These are phyloP conservation scores for Paracyclopina nana DNA, from an alignment of 1,140 invertebrate genomes.

Conservation along the genomic window DNA sequence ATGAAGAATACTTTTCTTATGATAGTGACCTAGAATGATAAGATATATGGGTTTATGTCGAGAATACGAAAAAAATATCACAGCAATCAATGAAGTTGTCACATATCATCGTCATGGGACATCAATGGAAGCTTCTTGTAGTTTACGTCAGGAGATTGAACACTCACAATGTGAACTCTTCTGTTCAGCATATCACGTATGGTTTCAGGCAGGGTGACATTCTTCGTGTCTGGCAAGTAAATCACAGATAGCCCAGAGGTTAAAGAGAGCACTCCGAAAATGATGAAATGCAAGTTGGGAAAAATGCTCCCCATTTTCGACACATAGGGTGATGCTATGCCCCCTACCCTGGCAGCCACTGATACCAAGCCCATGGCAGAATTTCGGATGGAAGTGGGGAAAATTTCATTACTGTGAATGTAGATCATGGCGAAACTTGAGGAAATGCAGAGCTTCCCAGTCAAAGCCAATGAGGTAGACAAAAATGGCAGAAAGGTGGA, in stretches of 20 bases:
- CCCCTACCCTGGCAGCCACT: conserved; percentile 26
- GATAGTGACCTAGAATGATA: too few species aligned
- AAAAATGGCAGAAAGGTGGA: too few species aligned
- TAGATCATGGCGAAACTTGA: conserved; percentile 25
- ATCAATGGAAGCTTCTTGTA: too few species aligned
- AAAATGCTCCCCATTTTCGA: neutral
- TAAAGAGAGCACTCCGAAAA: neutral
- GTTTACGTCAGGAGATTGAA: too few species aligned
- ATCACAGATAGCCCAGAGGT: neutral
- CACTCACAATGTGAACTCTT: too few species aligned
- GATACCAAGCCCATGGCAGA: conserved; percentile 27
- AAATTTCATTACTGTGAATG: conserved; percentile 28
- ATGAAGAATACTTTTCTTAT: too few species aligned
- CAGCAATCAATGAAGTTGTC: too few species aligned
- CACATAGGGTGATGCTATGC: conserved; percentile 26
- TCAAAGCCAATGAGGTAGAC: too few species aligned
- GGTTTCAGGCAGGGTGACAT: neutral
- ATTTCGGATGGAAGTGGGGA: conserved; percentile 30
- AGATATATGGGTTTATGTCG: too few species aligned
- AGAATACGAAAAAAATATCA: too few species aligned
- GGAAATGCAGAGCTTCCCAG: conserved; percentile 26
- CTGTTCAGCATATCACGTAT: neutral
- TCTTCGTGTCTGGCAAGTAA: neutral
- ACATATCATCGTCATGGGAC: too few species aligned
- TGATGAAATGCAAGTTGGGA: neutral